Percentiles rank a stretch among this genome's conserved stretches.
phyloP scores from a whole-genome alignment of 2,113 vertebrate species.

The Oostethus manadensis region DNA sequence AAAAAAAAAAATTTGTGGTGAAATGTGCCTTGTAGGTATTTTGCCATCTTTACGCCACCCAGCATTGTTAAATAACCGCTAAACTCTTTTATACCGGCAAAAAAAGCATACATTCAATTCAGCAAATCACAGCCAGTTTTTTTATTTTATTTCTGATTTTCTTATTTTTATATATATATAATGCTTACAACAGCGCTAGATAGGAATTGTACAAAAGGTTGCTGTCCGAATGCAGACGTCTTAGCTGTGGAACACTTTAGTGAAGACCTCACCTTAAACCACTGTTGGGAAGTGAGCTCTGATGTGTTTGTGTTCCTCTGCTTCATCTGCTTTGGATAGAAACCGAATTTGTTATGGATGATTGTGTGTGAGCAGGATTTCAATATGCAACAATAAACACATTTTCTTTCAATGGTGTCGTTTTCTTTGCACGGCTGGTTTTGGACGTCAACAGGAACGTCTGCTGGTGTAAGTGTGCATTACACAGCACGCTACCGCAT shows the following conservation, averaged over 20 bases:
- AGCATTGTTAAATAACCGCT: slow-evolving; percentile 30
- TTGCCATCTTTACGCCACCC: slow-evolving; percentile 33
- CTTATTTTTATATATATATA: slow-evolving; percentile 37
- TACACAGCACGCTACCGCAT: no score
- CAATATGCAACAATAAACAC: slow-evolving; percentile 62
- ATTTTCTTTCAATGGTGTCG: neutral
- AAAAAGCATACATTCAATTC: neutral
- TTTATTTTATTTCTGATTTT: slow-evolving; percentile 26
- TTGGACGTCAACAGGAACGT: neutral
- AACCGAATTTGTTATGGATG: slow-evolving; percentile 43
- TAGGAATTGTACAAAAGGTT: slow-evolving; percentile 17
- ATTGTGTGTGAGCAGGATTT: slow-evolving; percentile 21
- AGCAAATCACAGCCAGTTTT: slow-evolving; percentile 8
- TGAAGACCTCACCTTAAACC: slow-evolving; percentile 93
- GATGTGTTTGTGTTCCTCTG: slow-evolving; percentile 76
- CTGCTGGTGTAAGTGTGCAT: slow-evolving; percentile 26
- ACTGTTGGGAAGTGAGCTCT: slow-evolving; percentile 80
- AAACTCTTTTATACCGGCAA: slow-evolving; percentile 26
- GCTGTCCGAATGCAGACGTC: slow-evolving; percentile 31
- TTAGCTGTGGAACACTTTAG: slow-evolving; percentile 69
- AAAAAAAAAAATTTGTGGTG: neutral
- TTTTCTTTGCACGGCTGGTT: neutral
- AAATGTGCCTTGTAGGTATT: slow-evolving; percentile 19
- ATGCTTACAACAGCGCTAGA: slow-evolving; percentile 16
- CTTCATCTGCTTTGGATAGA: slow-evolving; percentile 62